Base-by-base conservation (phyloP, 2,797 vertebrate species). In the Peromyscus aztecus region DNA sequence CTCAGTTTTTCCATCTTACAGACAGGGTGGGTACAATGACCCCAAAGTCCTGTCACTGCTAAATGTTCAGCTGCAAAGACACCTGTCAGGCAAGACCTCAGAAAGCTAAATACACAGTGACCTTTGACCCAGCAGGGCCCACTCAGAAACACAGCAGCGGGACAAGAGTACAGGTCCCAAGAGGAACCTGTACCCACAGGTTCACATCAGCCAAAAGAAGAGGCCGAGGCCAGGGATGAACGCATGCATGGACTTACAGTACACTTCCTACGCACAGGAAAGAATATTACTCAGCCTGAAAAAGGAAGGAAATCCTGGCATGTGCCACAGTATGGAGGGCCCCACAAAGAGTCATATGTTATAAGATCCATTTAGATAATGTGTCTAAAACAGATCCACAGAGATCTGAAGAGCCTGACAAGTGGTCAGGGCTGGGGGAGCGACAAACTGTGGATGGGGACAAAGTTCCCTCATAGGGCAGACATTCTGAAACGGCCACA, bases 221-320 rank as follows among this genome's bases (percentile, higher is more conserved):
- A 75, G 8, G 84, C 61, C 34, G 12, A 0, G 11, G 4, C 46
- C 46, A 7, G 46, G 76, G 21, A 55, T 21, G 4, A 46, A 34
- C 40, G 31, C 63, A 27, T 0, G 6, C 55, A 29, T 6, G 61
- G 59, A 29, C 23, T 9, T 57, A 43, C 0, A 40, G 31, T 27
- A 40, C 0, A 9, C 1, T 23, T 34, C 55, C 37, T 14, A 59
- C 7, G 46, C 61, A 49, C 3, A 8, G 6, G 1, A 7, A 4
- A 27, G 13, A 31, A 12, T 6, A 59, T 2, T 19, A 31, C 17
- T 37, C 34, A 21, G 55, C 43, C 75, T 34, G 43, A n/a, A 52
- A 55, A 57, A 65, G 63, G 21, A 40, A 52, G 19, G 19, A n/a
- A 9, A 27, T 5, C 2, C 52, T 52, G 55, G 16, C 89, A 83